Percentiles rank a stretch among this genome's conserved stretches.
These are phyloP conservation scores for Germaria angustata DNA, from an alignment of 2,888 invertebrate genomes.

Conservation along the genomic window DNA sequence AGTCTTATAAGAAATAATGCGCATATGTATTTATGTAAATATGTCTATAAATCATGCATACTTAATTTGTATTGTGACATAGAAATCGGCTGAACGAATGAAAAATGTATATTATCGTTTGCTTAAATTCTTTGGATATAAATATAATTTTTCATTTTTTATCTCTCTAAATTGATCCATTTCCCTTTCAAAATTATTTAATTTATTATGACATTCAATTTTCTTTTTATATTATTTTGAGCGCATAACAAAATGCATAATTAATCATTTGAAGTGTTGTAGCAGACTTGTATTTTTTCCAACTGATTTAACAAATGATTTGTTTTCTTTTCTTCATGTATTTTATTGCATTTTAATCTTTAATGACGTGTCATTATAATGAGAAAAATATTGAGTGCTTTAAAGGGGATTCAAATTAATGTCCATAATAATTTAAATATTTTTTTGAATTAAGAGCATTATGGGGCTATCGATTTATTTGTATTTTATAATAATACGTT, in stretches of 20 bases:
- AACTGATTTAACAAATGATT: conserved; percentile 27
- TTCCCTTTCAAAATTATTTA: conserved; percentile 7
- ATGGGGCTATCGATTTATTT: too few relatives aligned
- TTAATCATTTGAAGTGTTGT: conserved; percentile 43
- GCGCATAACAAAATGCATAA: conserved; percentile 24
- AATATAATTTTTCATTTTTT: too few relatives aligned
- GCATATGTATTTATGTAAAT: neutral
- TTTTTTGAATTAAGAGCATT: too few relatives aligned
- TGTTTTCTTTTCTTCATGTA: neutral
- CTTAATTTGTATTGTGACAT: too few relatives aligned
- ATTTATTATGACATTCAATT: conserved; percentile 21
- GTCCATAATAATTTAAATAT: too few relatives aligned
- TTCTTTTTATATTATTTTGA: conserved; percentile 6
- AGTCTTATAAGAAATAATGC: too few relatives aligned
- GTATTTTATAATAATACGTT: too few relatives aligned
- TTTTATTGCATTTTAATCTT: conserved; percentile 14
- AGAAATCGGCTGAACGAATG: neutral
- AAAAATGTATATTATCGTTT: neutral
- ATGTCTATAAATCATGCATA: too few relatives aligned
- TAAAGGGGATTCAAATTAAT: too few relatives aligned
- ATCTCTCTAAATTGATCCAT: neutral
- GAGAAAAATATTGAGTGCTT: too few relatives aligned
- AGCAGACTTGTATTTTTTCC: conserved; percentile 31
- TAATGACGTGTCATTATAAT: conserved; percentile 8
- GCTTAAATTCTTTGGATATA: neutral